These are phyloP conservation scores for Microchirus variegatus DNA, from an alignment of 2,797 vertebrate species.

Conservation along the genomic window DNA sequence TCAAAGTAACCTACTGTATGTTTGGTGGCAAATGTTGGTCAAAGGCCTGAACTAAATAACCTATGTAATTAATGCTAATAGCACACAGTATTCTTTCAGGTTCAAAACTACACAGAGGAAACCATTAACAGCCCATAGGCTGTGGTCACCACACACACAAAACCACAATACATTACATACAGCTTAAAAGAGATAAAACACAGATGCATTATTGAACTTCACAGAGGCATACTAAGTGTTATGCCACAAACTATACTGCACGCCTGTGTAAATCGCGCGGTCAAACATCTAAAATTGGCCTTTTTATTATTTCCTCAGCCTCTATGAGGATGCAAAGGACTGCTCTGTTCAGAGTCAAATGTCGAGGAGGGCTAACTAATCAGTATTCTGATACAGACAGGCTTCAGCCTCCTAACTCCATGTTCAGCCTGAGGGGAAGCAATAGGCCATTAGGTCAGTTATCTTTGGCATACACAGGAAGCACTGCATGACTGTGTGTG, in stretches of 20 bases:
- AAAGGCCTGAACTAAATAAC: too few relatives aligned
- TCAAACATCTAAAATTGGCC: conserved; percentile 8
- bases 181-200: too few relatives aligned
- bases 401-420: conserved; percentile 54
- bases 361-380: conserved; percentile 49
- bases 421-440: conserved; percentile 63
- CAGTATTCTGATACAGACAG: conserved; percentile 67
- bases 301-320: conserved; percentile 23
- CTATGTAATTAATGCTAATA: too few relatives aligned
- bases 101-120: not conserved
- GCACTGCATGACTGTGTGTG: conserved; percentile 46
- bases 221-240: not conserved
- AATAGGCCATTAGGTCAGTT: conserved; percentile 74
- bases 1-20: too few relatives aligned
- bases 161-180: not conserved
- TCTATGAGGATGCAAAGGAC: conserved; percentile 43
- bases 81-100: too few relatives aligned
- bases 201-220: conserved; percentile 6
- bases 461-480: conserved; percentile 78
- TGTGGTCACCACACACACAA: not conserved
- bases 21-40: too few relatives aligned
- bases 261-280: conserved; percentile 2
- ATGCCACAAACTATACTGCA: not conserved
- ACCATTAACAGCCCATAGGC: not conserved
- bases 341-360: conserved; percentile 54